Conservation (phyloP, 2,888 invertebrate species). For the Unio pictorum region DNA sequence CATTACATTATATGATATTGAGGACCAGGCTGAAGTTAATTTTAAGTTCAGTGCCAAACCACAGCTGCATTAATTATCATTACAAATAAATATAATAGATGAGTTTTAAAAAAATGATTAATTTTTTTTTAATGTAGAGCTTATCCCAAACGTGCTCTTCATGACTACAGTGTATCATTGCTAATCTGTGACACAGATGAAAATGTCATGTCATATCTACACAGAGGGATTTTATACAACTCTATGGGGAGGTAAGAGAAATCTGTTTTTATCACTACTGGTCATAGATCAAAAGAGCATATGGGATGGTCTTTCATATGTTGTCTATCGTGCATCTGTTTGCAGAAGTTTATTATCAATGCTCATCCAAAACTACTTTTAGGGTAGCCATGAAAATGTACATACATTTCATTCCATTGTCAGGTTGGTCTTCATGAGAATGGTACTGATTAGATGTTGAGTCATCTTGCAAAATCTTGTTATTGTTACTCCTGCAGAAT, state of each 20-base stretch:
- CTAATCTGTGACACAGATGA: conserved; percentile 67
- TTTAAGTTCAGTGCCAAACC: neutral
- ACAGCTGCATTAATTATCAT: neutral
- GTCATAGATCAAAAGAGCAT: too few relatives aligned
- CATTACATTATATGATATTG: neutral
- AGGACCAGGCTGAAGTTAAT: neutral
- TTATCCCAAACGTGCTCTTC: conserved; percentile 68
- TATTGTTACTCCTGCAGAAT: too few relatives aligned
- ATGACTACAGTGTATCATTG: conserved; percentile 70
- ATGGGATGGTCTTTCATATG: too few relatives aligned
- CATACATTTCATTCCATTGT: too few relatives aligned
- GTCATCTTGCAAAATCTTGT: too few relatives aligned
- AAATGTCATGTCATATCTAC: conserved; percentile 68
- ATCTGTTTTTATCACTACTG: too few relatives aligned
- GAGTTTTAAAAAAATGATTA: neutral
- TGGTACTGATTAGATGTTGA: too few relatives aligned
- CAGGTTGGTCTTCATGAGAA: too few relatives aligned
- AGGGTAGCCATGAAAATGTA: too few relatives aligned
- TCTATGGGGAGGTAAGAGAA: conserved; percentile 60
- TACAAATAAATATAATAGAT: neutral
- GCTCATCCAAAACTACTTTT: too few relatives aligned
- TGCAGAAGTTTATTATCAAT: too few relatives aligned
- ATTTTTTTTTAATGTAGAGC: conserved; percentile 45
- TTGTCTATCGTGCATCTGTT: too few relatives aligned
- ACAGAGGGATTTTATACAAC: conserved; percentile 70